Percentiles rank a stretch among this genome's conserved stretches.
phyloP scores from a whole-genome alignment of 2,888 invertebrate species.

The Pseudoips prasinana region DNA sequence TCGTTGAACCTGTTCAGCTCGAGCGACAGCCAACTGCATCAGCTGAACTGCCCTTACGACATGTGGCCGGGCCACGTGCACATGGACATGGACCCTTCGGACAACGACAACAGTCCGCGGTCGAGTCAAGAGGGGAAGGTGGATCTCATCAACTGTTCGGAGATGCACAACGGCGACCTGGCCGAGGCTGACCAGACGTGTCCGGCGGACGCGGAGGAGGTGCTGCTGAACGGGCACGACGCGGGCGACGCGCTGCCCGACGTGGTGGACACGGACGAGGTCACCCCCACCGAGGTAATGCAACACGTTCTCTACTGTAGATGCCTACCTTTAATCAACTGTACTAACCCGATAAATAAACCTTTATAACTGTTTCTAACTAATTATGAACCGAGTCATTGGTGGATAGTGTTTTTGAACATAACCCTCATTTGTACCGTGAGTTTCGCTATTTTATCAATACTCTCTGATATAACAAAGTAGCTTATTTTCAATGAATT shows the following conservation, averaged over 20 bases:
- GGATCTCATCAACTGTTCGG: slow-evolving; percentile 71
- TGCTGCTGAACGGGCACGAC: slow-evolving; percentile 30
- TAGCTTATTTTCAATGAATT: too few relatives aligned
- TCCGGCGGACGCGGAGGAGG: slow-evolving; percentile 53
- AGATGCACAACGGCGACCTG: slow-evolving; percentile 87
- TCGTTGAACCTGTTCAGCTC: slow-evolving; percentile 65
- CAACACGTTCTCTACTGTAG: slow-evolving; percentile 73
- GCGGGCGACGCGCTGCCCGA: slow-evolving; percentile 66
- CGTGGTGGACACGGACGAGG: slow-evolving; percentile 75
- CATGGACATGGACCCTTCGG: slow-evolving; percentile 57
- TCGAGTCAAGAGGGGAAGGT: slow-evolving; percentile 69
- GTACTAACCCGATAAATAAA: slow-evolving; percentile 42
- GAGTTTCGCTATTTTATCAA: too few relatives aligned
- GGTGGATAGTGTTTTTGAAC: background rate
- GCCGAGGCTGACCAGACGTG: slow-evolving; percentile 92
- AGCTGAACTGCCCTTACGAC: slow-evolving; percentile 66
- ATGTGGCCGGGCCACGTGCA: slow-evolving; percentile 68
- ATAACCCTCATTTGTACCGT: too few relatives aligned
- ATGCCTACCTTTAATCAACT: slow-evolving; percentile 70
- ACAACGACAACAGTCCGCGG: slow-evolving; percentile 55
- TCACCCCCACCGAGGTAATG: slow-evolving; percentile 78
- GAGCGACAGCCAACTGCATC: slow-evolving; percentile 65
- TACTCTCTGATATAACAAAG: too few relatives aligned
- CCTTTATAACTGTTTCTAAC: slow-evolving; percentile 9
- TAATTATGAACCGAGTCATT: slow-evolving; percentile 8